These are phyloP conservation scores for Drosophila paranaensis DNA, from an alignment of 2,888 invertebrate genomes.

Conservation along the genomic window DNA sequence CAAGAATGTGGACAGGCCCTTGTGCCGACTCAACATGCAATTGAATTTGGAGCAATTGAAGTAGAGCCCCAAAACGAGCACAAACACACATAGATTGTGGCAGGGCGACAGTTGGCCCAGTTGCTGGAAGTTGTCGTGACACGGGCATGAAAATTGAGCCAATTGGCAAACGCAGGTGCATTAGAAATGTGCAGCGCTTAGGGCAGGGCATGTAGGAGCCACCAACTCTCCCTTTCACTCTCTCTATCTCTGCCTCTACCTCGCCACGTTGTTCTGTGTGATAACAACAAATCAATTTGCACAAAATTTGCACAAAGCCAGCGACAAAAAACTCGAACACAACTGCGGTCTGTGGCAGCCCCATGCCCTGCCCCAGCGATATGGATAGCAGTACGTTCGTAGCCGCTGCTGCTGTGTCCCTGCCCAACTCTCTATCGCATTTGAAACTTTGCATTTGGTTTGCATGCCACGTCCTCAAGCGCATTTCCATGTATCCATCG, in stretches of 20 bases:
- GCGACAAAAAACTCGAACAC: constrained; percentile 21
- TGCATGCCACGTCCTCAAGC: constrained; percentile 77
- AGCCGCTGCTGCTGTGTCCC: neutral
- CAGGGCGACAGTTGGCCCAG: constrained; percentile 73
- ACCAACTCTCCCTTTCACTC: neutral
- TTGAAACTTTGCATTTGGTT: constrained; percentile 73
- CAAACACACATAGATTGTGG: constrained; percentile 18
- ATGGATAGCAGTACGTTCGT: constrained; percentile 23
- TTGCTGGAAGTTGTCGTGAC: constrained; percentile 68
- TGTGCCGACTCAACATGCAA: constrained; percentile 57
- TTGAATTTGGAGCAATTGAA: constrained; percentile 72
- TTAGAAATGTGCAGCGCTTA: constrained; percentile 65
- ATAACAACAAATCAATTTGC: constrained; percentile 81
- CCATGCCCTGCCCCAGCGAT: constrained; percentile 7
- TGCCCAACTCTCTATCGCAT: constrained; percentile 26
- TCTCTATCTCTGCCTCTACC: neutral
- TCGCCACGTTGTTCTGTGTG: constrained; percentile 40
- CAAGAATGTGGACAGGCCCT: constrained; percentile 56
- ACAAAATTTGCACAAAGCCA: constrained; percentile 75
- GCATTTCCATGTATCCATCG: constrained; percentile 73
- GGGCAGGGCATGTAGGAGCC: constrained; percentile 23
- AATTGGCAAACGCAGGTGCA: constrained; percentile 72
- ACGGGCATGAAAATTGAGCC: constrained; percentile 75
- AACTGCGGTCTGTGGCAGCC: constrained; percentile 50
- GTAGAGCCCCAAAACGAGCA: constrained; percentile 46